These are phyloP conservation scores for Petrocephalus sullivani DNA, from an alignment of 2,797 vertebrate genomes.

Conservation along the genomic window DNA sequence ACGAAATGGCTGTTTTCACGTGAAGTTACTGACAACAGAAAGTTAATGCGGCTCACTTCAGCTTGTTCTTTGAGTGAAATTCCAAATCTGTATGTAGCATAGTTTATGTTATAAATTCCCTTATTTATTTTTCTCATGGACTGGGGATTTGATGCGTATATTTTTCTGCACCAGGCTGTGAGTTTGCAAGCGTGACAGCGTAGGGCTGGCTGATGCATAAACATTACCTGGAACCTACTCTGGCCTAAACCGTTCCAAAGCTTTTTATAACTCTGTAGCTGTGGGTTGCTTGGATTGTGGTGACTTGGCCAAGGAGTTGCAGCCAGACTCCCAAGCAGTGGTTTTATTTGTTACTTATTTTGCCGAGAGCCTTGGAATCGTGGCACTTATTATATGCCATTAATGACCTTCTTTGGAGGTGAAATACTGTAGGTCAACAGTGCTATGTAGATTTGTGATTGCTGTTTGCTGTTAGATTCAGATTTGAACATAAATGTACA, in stretches of 20 bases:
- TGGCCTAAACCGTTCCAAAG: neutral
- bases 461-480: neutral
- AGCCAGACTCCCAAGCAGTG: neutral
- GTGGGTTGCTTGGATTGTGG: neutral
- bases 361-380: neutral
- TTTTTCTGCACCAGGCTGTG: neutral
- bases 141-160: neutral
- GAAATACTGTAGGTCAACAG: neutral
- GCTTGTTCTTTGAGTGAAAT: neutral
- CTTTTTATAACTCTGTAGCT: conserved; percentile 3
- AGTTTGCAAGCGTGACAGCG: neutral
- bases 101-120: conserved; percentile 7
- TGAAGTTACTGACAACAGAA: neutral
- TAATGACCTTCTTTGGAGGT: neutral
- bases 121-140: conserved; percentile 12
- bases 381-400: neutral
- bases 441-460: neutral
- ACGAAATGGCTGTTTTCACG: neutral
- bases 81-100: neutral
- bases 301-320: neutral
- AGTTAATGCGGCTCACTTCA: neutral
- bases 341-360: neutral
- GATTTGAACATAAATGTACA: neutral
- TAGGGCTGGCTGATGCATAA: neutral
- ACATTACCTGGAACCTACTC: neutral